Percentiles rank a stretch among this genome's conserved stretches.
Evolutionary conservation across 2,797 vertebrate genomes (phyloP).

Genomic region (Chromobotia macracanthus): DNA sequence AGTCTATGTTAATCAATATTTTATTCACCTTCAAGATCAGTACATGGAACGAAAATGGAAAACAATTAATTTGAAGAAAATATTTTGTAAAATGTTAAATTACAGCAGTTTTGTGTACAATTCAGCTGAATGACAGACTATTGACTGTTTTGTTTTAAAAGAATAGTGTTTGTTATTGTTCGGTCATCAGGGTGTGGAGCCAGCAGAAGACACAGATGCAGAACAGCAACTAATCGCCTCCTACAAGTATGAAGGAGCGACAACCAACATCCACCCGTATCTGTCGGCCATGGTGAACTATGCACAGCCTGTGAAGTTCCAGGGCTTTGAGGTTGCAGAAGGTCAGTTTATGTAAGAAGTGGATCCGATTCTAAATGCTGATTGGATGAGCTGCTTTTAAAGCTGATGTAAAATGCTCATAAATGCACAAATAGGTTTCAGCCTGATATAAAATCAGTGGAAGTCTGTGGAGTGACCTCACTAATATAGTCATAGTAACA

Average conservation of each 20-base stretch:
- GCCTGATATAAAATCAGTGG: no score
- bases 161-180: neutral
- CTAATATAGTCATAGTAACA: no score
- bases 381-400: neutral
- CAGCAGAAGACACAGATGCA: conserved; percentile 90
- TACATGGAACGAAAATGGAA: no score
- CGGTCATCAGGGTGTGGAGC: conserved; percentile 81
- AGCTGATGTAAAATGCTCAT: no score
- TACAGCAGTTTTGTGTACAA: neutral
- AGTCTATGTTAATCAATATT: neutral
- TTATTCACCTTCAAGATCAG: neutral
- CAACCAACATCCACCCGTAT: conserved; percentile 97
- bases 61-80: no score
- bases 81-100: no score
- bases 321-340: conserved; percentile 94
- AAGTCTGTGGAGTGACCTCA: no score
- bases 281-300: conserved; percentile 99
- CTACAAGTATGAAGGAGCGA: conserved; percentile 97
- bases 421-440: no score
- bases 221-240: conserved; percentile 95
- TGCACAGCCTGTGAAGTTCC: conserved; percentile 97
- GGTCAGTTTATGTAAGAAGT: conserved; percentile 76
- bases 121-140: neutral
- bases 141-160: neutral
- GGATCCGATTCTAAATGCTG: neutral